A percentile compares a stretch with the other conserved stretches of the same genome.
phyloP scores from a whole-genome alignment of 2,888 invertebrate species.

The Scotopteryx bipunctaria region DNA sequence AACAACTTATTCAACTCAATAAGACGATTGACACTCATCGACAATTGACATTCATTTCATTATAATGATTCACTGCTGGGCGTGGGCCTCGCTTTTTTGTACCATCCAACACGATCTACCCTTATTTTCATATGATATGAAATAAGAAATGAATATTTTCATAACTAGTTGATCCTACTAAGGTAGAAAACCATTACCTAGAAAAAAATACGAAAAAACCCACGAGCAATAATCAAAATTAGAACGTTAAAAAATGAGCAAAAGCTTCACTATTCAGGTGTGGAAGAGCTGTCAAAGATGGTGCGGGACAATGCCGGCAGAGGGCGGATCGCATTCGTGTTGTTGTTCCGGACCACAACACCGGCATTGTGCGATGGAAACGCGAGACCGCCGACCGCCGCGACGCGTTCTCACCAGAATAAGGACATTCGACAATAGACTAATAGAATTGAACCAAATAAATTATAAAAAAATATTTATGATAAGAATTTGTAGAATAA shows the following conservation, averaged over 20 bases:
- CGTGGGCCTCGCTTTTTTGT: no score
- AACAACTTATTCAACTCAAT: no score
- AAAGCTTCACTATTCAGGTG: conserved; percentile 26
- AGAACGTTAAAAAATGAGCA: conserved; percentile 23
- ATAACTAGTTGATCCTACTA: no score
- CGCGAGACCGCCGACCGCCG: conserved; percentile 25
- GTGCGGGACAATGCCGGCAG: conserved; percentile 27
- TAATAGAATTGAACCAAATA: conserved; percentile 2
- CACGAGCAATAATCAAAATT: conserved; percentile 13
- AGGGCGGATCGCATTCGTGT: conserved; percentile 31
- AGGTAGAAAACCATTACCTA: neutral
- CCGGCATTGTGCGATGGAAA: conserved; percentile 30
- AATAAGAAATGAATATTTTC: no score
- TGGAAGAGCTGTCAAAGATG: conserved; percentile 20
- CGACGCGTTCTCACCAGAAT: conserved; percentile 25
- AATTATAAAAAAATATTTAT: neutral
- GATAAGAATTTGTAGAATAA: no score
- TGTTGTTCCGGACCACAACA: conserved; percentile 34
- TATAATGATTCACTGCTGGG: no score
- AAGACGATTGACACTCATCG: no score
- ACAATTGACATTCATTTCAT: no score
- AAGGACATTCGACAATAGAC: conserved; percentile 27
- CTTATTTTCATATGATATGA: no score
- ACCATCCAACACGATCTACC: no score
- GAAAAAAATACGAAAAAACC: neutral